These are phyloP conservation scores for Scotopteryx bipunctaria DNA, from an alignment of 2,888 invertebrate genomes.

Conservation along the genomic window DNA sequence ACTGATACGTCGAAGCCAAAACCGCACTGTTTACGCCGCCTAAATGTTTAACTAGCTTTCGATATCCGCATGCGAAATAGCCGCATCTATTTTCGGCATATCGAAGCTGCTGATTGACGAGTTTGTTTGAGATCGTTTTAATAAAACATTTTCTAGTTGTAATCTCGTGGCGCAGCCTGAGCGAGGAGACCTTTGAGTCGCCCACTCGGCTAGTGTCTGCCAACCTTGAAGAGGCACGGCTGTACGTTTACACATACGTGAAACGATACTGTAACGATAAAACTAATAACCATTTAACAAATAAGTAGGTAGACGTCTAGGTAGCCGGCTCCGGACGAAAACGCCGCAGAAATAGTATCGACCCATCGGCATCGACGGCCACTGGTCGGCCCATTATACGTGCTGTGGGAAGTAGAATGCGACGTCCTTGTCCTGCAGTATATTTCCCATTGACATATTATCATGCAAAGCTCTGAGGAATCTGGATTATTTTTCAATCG, in stretches of 20 bases:
- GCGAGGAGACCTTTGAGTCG: constrained; percentile 40
- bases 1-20: constrained; percentile 19
- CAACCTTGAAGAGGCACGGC: constrained; percentile 51
- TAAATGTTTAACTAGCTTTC: constrained; percentile 44
- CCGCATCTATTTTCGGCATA: constrained; percentile 51
- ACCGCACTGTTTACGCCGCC: constrained; percentile 51
- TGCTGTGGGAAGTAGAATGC: constrained; percentile 61
- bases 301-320: constrained; percentile 24
- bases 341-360: constrained; percentile 78
- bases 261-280: constrained; percentile 47
- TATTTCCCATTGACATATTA: constrained; percentile 46
- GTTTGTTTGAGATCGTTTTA: constrained; percentile 25
- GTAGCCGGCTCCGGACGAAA: constrained; percentile 51
- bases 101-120: constrained; percentile 32
- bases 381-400: constrained; percentile 57
- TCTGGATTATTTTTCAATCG: constrained; percentile 31
- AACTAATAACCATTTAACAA: constrained; percentile 40
- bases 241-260: constrained; percentile 28
- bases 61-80: constrained; percentile 47
- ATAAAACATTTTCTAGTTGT: constrained; percentile 30
- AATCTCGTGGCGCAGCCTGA: constrained; percentile 35
- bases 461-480: constrained; percentile 34
- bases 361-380: constrained; percentile 61
- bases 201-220: constrained; percentile 42
- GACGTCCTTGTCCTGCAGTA: constrained; percentile 59